Evolutionary conservation across 2,797 vertebrate genomes (phyloP), one percentile per base, ranked within the genome.

Genomic region (Mycteria americana): DNA sequence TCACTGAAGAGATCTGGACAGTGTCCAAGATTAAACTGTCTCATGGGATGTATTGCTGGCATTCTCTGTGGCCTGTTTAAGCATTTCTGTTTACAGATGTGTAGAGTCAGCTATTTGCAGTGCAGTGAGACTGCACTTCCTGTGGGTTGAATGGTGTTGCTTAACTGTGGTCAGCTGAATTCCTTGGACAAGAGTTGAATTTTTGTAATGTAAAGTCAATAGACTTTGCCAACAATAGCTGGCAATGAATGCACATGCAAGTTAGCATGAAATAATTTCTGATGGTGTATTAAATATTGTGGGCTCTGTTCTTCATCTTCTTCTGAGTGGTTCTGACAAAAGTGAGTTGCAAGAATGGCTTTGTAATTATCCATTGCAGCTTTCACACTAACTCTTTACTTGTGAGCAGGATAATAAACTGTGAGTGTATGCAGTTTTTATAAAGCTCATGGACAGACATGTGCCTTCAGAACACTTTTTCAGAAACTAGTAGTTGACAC

Each of bases 101-200:
- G 84, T 84, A 31, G 63, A 93, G 93, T 95, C 92, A 95, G 95
- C 95, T 94, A 72, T 96, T 95, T 94, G 79, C 62, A 75, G 70
- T 62, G 33, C 67, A 93, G 45, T 46, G 56, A 92, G 43, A 67
- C 62, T 80, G 39, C 33, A 57, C 90, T 96, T 97, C 95, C 93
- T 93, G 67, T 86, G 83, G 63, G 43, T 77, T 88, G 84, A 91
- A 79, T 87, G 33, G 37, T 94, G 50, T 87, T 92, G 85, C 93
- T 92, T 93, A 95, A 94, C 93, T 93, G 84, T 85, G 88, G 85
- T 91, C 92, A 90, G 92, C 92, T 92, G 68, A 95, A 97, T 96
- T 97, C 91, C 88, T 96, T 92, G 83, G 85, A 90, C 54, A 62
- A 39, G 78, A 75, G n/a, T 69, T 82, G 78, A 54, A 74, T 93